Evolutionary conservation across 2,113 vertebrate genomes (phyloP).

Genomic region (Chaetodon auriga): DNA sequence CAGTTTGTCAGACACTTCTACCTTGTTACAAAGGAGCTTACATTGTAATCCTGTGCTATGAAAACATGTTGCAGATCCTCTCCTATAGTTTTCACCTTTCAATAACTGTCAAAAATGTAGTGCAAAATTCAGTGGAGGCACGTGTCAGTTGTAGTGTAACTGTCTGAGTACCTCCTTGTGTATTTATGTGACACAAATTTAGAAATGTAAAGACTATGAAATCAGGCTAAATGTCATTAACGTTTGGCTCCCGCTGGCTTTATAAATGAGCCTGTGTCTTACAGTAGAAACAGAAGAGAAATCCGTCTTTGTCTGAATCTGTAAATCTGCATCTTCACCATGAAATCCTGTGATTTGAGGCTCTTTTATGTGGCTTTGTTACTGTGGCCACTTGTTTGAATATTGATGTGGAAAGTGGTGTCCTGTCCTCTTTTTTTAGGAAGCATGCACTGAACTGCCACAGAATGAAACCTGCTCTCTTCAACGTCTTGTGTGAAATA

Average conservation of each 20-base stretch:
- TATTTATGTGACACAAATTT: background rate
- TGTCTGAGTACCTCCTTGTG: background rate
- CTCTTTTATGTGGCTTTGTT: constrained; percentile 22
- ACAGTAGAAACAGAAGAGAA: background rate
- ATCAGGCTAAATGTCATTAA: background rate
- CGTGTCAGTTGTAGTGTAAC: background rate
- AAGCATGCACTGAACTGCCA: constrained; percentile 88
- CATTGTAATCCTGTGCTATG: constrained; percentile 54
- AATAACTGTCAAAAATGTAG: background rate
- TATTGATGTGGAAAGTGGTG: constrained; percentile 60
- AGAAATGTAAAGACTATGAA: background rate
- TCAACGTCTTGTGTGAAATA: constrained; percentile 87
- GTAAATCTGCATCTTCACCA: background rate
- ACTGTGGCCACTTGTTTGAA: constrained; percentile 67
- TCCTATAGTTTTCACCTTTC: constrained; percentile 18
- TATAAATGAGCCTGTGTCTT: background rate
- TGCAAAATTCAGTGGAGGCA: background rate
- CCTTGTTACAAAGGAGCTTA: constrained; percentile 67
- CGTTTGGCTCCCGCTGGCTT: background rate
- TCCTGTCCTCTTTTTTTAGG: constrained; percentile 73
- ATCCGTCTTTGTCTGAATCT: background rate
- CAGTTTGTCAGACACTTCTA: constrained; percentile 49
- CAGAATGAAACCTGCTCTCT: constrained; percentile 87
- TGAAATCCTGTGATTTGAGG: background rate
- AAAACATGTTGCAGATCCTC: constrained; percentile 64